phyloP scores from a whole-genome alignment of 2,113 vertebrate species.

The Seriola quinqueradiata region DNA sequence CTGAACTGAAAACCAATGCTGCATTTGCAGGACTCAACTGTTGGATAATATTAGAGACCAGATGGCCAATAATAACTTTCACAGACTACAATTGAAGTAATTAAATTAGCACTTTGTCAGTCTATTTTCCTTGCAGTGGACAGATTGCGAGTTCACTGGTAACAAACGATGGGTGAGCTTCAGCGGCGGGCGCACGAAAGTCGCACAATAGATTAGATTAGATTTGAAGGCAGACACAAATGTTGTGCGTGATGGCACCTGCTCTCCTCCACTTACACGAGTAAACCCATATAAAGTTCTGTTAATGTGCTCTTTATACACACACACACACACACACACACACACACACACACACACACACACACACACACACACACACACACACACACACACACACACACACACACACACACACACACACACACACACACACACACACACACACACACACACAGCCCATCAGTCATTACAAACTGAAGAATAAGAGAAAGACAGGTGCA shows the following conservation, averaged over 20 bases:
- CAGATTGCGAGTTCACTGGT: background rate
- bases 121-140: background rate
- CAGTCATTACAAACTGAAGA: conserved; percentile 17
- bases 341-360: background rate
- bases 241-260: background rate
- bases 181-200: background rate
- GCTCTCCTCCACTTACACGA: background rate
- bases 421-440: conserved; percentile 1
- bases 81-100: background rate
- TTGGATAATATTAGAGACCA: background rate
- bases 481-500: conserved; percentile 41
- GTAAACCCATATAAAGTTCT: background rate
- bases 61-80: background rate
- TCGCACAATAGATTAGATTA: background rate
- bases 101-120: background rate
- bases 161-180: background rate
- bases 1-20: no score
- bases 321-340: background rate
- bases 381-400: background rate
- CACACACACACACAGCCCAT: background rate
- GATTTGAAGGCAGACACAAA: no score
- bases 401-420: background rate
- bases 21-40: background rate
- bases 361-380: background rate
- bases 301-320: conserved; percentile 26